Conservation (phyloP, 1,140 invertebrate genomes). For the Eurosta solidaginis region DNA sequence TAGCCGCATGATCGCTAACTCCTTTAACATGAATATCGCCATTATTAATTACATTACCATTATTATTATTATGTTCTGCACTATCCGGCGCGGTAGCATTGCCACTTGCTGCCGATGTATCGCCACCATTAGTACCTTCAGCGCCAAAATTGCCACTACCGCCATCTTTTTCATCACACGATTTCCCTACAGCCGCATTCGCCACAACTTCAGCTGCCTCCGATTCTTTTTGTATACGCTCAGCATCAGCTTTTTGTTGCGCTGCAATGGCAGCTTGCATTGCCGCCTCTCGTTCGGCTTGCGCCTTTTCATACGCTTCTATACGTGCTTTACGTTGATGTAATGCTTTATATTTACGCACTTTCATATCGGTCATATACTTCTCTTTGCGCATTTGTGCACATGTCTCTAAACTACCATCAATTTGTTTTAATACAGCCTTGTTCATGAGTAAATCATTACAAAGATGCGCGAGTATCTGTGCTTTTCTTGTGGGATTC, state of each 20-base stretch:
- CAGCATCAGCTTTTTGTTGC: conserved; percentile 51
- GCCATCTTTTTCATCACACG: not conserved
- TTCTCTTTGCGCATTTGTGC: conserved; percentile 78
- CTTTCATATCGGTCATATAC: conserved; percentile 84
- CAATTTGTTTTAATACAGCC: conserved; percentile 80
- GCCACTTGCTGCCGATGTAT: not conserved
- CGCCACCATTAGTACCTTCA: not conserved
- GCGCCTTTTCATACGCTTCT: conserved; percentile 70
- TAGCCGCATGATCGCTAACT: not conserved
- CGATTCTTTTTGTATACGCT: conserved; percentile 43
- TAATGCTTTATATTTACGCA: conserved; percentile 78
- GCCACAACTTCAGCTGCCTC: not conserved
- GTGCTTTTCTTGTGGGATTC: conserved; percentile 83
- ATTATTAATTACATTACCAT: conserved; percentile 8
- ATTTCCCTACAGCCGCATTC: not conserved
- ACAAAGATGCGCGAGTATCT: conserved; percentile 87
- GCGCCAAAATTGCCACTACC: not conserved
- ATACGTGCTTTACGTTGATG: conserved; percentile 76
- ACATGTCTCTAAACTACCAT: conserved; percentile 75
- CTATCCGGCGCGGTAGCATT: not conserved
- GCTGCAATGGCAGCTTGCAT: conserved; percentile 46
- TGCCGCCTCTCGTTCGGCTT: conserved; percentile 60
- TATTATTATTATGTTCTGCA: not conserved
- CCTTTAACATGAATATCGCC: conserved; percentile 16
- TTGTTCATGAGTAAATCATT: conserved; percentile 94